These are phyloP conservation scores for Sarcophaga carnaria DNA, from an alignment of 2,888 invertebrate species.

Conservation along the genomic window DNA sequence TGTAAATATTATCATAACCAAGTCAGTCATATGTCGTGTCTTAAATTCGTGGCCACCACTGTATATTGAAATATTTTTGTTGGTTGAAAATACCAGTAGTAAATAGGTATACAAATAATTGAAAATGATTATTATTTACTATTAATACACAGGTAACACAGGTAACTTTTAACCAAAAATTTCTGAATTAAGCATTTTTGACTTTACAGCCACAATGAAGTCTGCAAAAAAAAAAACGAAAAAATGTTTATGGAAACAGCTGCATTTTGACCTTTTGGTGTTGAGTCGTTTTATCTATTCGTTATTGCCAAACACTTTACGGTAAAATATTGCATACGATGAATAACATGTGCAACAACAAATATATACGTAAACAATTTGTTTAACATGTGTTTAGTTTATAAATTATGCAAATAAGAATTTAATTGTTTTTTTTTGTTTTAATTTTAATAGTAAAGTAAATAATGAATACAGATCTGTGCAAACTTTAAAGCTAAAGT, in stretches of 20 bases:
- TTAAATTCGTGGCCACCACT: too few species aligned
- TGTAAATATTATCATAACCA: too few species aligned
- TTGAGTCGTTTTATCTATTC: neutral
- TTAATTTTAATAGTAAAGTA: neutral
- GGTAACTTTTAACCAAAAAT: conserved; percentile 38
- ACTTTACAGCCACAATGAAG: neutral
- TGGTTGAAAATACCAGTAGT: conserved; percentile 13
- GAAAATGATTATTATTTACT: conserved; percentile 56
- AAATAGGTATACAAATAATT: conserved; percentile 21
- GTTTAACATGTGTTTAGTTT: conserved; percentile 59
- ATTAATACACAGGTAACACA: conserved; percentile 30
- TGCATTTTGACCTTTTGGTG: conserved; percentile 57
- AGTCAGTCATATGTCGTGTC: too few species aligned
- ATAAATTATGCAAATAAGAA: conserved; percentile 55
- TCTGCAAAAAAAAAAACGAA: neutral
- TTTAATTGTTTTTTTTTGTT: conserved; percentile 20
- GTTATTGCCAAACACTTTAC: conserved; percentile 34
- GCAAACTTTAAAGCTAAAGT: neutral
- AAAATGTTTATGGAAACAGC: conserved; percentile 36
- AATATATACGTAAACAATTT: conserved; percentile 43
- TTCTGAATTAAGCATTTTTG: conserved; percentile 17
- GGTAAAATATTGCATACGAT: conserved; percentile 31
- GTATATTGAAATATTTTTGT: neutral
- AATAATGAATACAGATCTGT: neutral
- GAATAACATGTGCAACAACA: neutral